These are phyloP conservation scores for Drosophila chauvacae DNA, from an alignment of 1,140 invertebrate genomes.

Conservation along the genomic window DNA sequence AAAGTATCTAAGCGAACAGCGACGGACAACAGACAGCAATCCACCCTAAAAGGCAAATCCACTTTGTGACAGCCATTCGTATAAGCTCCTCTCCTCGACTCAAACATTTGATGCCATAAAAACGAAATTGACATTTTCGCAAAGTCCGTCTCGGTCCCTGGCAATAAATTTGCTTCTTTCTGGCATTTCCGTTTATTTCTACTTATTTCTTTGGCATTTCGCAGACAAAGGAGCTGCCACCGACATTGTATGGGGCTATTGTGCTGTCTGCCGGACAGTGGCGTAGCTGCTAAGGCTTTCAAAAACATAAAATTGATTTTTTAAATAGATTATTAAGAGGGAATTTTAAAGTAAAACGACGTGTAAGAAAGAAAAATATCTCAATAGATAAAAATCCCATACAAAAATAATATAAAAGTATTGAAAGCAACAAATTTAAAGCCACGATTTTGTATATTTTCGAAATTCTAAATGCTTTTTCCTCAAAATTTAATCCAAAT, in stretches of 20 bases:
- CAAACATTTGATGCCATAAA: conserved; percentile 79
- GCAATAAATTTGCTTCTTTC: conserved; percentile 73
- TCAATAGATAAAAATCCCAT: not conserved
- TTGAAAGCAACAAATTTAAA: too few species aligned
- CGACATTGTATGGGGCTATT: conserved; percentile 69
- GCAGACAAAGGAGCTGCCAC: conserved; percentile 51
- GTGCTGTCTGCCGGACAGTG: conserved; percentile 5
- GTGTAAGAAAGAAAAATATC: too few species aligned
- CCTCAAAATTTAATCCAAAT: not conserved
- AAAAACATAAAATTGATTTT: not conserved
- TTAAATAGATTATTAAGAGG: too few species aligned
- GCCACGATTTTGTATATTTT: not conserved
- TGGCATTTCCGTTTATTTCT: conserved; percentile 59
- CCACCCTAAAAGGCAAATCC: conserved; percentile 45
- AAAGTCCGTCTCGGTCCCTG: conserved; percentile 65
- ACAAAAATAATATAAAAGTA: not conserved
- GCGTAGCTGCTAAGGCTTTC: not conserved
- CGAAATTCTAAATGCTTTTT: not conserved
- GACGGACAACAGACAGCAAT: conserved; percentile 2
- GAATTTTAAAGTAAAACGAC: not conserved
- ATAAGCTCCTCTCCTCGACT: conserved; percentile 55
- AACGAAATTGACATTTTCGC: conserved; percentile 80
- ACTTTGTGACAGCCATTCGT: conserved; percentile 75
- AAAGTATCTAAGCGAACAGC: conserved; percentile 28
- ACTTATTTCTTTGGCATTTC: conserved; percentile 58